Percentiles rank a stretch among this genome's conserved stretches.
Conservation (phyloP, 2,888 invertebrate species). For the Frankliniella intonsa region DNA sequence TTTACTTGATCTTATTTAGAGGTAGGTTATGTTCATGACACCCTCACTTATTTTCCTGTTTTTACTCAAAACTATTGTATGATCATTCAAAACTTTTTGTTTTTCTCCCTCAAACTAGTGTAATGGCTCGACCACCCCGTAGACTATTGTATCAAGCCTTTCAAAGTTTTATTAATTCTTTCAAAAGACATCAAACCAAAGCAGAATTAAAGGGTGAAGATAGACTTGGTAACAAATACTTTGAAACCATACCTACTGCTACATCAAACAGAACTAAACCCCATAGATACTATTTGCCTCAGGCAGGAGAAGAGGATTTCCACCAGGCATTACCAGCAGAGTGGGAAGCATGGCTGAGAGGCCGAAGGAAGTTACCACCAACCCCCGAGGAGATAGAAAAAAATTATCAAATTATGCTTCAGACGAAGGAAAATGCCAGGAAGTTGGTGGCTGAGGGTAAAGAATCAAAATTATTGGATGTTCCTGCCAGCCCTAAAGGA, state of each 20-base stretch:
- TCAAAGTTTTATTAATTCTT: slow-evolving; percentile 59
- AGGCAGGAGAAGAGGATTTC: slow-evolving; percentile 52
- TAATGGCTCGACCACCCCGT: slow-evolving; percentile 35
- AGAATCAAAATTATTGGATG: slow-evolving; percentile 45
- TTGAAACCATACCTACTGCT: slow-evolving; percentile 49
- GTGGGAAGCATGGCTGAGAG: slow-evolving; percentile 84
- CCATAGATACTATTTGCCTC: slow-evolving; percentile 38
- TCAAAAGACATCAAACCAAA: slow-evolving; percentile 52
- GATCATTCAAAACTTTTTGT: too few species aligned
- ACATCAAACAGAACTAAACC: neutral
- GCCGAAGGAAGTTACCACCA: slow-evolving; percentile 62
- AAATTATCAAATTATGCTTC: slow-evolving; percentile 65
- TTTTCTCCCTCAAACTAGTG: too few species aligned
- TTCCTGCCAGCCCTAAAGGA: slow-evolving; percentile 43
- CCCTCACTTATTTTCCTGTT: too few species aligned
- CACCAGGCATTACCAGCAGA: slow-evolving; percentile 74
- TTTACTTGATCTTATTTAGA: too few species aligned
- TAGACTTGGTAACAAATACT: slow-evolving; percentile 77
- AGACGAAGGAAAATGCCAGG: slow-evolving; percentile 71
- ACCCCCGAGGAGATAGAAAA: slow-evolving; percentile 64
- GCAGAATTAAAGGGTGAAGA: slow-evolving; percentile 65
- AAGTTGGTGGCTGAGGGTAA: slow-evolving; percentile 59
- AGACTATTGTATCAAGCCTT: slow-evolving; percentile 49
- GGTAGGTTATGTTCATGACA: too few species aligned
- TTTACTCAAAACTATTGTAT: too few species aligned